phyloP scores from a whole-genome alignment of 2,888 invertebrate species.

The Norana najaformis region DNA sequence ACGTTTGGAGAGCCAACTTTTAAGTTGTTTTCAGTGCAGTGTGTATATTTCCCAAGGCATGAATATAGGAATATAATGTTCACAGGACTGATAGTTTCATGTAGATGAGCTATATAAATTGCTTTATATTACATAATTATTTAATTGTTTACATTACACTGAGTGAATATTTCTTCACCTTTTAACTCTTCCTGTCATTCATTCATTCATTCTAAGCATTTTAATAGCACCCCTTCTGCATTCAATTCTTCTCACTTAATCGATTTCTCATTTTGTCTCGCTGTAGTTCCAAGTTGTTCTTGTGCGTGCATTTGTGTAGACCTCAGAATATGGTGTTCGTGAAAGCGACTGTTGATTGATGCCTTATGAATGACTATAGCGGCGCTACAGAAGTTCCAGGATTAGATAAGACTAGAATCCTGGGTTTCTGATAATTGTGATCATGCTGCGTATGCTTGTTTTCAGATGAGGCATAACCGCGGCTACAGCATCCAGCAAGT shows the following conservation, averaged over 20 bases:
- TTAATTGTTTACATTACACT: not conserved
- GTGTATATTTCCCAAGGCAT: not conserved
- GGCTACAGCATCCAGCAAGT: conserved; percentile 52
- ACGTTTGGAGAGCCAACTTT: not conserved
- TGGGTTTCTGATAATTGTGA: not conserved
- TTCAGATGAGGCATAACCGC: conserved; percentile 51
- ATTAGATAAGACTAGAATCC: not conserved
- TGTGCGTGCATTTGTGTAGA: not conserved
- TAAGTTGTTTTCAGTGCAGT: not conserved
- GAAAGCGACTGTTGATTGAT: too few relatives aligned
- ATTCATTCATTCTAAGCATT: not conserved
- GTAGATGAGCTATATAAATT: not conserved
- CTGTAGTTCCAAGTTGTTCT: too few relatives aligned
- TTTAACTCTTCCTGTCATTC: not conserved
- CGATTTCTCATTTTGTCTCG: too few relatives aligned
- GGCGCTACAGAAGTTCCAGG: not conserved
- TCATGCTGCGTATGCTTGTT: not conserved
- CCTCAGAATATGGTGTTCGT: too few relatives aligned
- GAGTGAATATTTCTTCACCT: not conserved
- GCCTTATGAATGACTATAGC: not conserved
- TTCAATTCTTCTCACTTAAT: not conserved
- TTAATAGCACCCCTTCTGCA: not conserved
- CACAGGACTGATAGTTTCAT: not conserved
- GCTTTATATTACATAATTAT: not conserved
- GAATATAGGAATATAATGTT: not conserved